Conservation (phyloP, 2,888 invertebrate genomes). For the Pammene fasciana region DNA sequence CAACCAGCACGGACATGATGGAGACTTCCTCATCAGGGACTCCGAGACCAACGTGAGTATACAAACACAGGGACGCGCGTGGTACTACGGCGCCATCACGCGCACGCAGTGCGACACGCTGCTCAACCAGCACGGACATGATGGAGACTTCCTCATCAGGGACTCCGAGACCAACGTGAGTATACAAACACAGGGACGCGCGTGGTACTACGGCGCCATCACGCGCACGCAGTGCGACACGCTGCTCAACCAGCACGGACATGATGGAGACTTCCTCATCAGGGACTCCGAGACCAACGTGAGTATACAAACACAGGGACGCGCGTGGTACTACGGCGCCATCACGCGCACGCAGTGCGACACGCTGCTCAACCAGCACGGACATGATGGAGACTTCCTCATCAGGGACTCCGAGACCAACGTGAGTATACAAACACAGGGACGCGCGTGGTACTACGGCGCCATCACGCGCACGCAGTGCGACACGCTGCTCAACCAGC, state of each 20-base stretch:
- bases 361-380: slow-evolving; percentile 96
- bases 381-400: slow-evolving; percentile 98
- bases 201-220: too few species aligned
- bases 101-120: slow-evolving; percentile 98
- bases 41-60: slow-evolving; percentile 99
- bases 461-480: slow-evolving; percentile 97
- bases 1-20: slow-evolving; percentile 97
- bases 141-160: slow-evolving; percentile 99
- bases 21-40: slow-evolving; percentile 99
- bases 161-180: slow-evolving; percentile 99
- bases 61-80: slow-evolving; percentile 87
- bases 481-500: slow-evolving; percentile 96
- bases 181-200: too few species aligned
- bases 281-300: too few species aligned
- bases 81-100: slow-evolving; percentile 99
- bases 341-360: slow-evolving; percentile 99
- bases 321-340: slow-evolving; percentile 98
- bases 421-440: slow-evolving; percentile 67
- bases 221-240: too few species aligned
- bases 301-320: too few species aligned
- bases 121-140: slow-evolving; percentile 96
- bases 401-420: slow-evolving; percentile 83
- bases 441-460: slow-evolving; percentile 99
- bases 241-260: too few species aligned
- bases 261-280: too few species aligned